Base-by-base conservation (phyloP, 2,888 invertebrate genomes). In the Dryadula phaetusa region DNA sequence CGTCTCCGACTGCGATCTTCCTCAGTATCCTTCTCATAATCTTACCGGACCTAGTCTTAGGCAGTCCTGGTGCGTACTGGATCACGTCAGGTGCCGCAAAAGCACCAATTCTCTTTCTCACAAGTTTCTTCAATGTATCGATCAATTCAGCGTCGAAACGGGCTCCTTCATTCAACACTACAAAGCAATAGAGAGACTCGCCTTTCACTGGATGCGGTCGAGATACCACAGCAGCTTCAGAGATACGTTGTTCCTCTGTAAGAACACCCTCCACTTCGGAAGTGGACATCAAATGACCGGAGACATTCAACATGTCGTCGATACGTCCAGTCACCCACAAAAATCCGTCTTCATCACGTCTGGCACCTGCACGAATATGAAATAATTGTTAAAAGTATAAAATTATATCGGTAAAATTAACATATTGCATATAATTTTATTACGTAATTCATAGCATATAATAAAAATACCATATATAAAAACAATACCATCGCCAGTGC, bases 261-360 rank as follows among this genome's bases (percentile, higher is more conserved):
- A 97, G 93, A 22, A 97, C 96, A 14, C 96, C 95, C 85, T 97
- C 97, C 0, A 97, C 96, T 93, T 99, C 99, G 0, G 99, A 97
- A 0, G 99, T 99, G 70, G 98, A 98, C 95, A 99, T 96, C 64
- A 99, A 93, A 88, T 99, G 99, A 0, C 99, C 99, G 2, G 98
- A 99, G 8, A 99, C 99, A 87, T 99, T 99, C 75, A 99, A 93
- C 98, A 99, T 99, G 86, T 99, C 99, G 85, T 99, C 99, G 44
- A 99, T 97, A 67, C 99, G 95, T 0, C 99, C 99, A 0, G 99
- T 99, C 69, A 99, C 96, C 98, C 98, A 99, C 66, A 98, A 91
- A 85, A 98, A 98, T 0, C 99, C 99, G 84, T 99, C 99, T 22
- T 96, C 94, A 85, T 99, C 99, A 67, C 98, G 94, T 75, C 95